Conservation (phyloP, 2,113 vertebrate species). For the Clarias batrachus region DNA sequence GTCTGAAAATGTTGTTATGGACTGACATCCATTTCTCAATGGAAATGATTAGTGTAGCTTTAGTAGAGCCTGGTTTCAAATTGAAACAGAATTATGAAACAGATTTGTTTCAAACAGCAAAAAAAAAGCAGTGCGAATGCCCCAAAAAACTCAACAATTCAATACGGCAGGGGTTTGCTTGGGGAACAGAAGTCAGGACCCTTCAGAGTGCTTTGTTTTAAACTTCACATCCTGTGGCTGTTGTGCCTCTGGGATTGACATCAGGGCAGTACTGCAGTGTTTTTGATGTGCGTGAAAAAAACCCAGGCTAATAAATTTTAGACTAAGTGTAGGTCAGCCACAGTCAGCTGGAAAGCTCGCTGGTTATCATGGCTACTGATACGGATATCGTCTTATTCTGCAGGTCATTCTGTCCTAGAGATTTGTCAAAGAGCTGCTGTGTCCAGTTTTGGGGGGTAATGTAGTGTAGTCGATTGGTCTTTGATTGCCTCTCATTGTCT, state of each 20-base stretch:
- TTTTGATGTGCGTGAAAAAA: neutral
- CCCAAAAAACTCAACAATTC: neutral
- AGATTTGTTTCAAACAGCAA: neutral
- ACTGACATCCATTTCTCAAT: neutral
- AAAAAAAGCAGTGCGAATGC: neutral
- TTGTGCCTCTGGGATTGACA: slow-evolving; percentile 6
- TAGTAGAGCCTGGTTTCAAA: neutral
- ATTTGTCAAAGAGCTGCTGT: neutral
- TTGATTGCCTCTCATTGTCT: slow-evolving; percentile 11
- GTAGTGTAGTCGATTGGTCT: neutral
- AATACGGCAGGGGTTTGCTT: slow-evolving; percentile 3
- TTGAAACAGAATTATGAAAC: neutral
- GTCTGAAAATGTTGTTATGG: neutral
- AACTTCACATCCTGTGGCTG: neutral
- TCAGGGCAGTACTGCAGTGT: neutral
- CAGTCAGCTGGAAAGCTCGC: neutral
- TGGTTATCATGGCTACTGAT: neutral
- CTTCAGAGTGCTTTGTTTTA: slow-evolving; percentile 6
- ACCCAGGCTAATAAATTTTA: neutral
- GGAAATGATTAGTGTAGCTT: neutral
- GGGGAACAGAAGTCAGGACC: neutral
- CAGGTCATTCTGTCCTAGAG: neutral
- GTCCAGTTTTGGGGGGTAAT: neutral
- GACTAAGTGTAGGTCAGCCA: neutral
- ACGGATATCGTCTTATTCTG: neutral